Base-by-base conservation (phyloP, 2,113 vertebrate genomes). In the Trichomycterus rosablanca region DNA sequence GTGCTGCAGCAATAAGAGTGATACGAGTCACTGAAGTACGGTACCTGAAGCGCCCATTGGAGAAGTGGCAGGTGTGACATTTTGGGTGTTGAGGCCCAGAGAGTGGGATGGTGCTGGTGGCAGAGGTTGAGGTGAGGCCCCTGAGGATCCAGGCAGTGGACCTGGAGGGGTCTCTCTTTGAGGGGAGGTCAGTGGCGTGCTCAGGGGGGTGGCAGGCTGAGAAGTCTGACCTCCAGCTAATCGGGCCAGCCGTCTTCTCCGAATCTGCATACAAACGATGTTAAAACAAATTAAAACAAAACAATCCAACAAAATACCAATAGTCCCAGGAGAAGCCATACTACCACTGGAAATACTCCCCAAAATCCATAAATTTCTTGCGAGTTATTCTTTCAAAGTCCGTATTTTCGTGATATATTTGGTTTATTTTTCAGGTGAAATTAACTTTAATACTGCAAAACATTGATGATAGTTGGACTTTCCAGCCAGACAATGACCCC, bases 101-200 rank as follows among this genome's bases (percentile, higher is more conserved):
- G 85, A 91, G 63, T 97, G 93, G 16, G 96, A 92, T 34, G 89
- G 88, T 70, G 86, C 88, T 12, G 90, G 82, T 73, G 90, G 85
- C 32, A 91, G 74, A 1, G 89, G 74, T 61, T 84, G 87, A 24
- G 82, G 82, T 54, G 81, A 76, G 0, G 86, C 83, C 61, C 88
- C 87, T 56, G 93, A 81, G 2, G 91, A 87, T 15, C 88, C 87
- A 37, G 87, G 84, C 3, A 95, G 88, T 49, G 93, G 91, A 66
- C 94, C 94, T 0, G 93, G 93, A 0, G 94, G 94, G 63, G 88
- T 98, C 81, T 98, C 96, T 78, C 96, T 88, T 84, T 98, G 96
- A 12, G 96, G 96, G 52, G 96, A 97, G 0, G 96, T 97, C 53
- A 98, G 83, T 30, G 88, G 88, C 49, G 88, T 89, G 74, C 86